A percentile compares a stretch with the other conserved stretches of the same genome.
Evolutionary conservation across 2,888 invertebrate species (phyloP).

Genomic region (Mythimna albipuncta): DNA sequence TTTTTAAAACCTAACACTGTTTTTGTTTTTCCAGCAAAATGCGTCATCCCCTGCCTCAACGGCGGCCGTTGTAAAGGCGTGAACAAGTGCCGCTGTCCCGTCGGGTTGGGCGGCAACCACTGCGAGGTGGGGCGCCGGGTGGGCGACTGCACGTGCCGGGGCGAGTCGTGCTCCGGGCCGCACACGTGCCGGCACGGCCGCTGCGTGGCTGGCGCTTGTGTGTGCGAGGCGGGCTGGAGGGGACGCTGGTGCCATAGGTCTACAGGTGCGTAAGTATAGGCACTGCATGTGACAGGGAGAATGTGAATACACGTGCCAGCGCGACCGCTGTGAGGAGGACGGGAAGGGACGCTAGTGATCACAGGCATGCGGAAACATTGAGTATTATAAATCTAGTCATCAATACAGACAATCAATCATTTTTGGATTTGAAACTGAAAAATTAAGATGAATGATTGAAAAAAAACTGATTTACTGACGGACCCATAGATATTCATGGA

Average conservation of each 20-base stretch:
- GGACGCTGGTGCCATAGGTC: conserved; percentile 95
- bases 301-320: background rate
- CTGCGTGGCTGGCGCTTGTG: conserved; percentile 93
- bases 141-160: conserved; percentile 94
- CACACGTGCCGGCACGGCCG: conserved; percentile 95
- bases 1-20: background rate
- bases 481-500: too few relatives aligned
- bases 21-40: conserved; percentile 92
- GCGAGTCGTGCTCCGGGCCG: conserved; percentile 93
- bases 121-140: conserved; percentile 96
- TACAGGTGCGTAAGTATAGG: conserved; percentile 78
- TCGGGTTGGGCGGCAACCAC: conserved; percentile 96
- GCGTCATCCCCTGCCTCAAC: conserved; percentile 97
- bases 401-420: too few relatives aligned
- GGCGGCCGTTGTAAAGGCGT: conserved; percentile 97
- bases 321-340: background rate
- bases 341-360: too few relatives aligned
- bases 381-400: too few relatives aligned
- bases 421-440: too few relatives aligned
- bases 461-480: too few relatives aligned
- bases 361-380: too few relatives aligned
- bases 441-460: too few relatives aligned
- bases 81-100: conserved; percentile 96
- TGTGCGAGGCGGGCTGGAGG: conserved; percentile 96
- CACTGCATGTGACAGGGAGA: background rate